Conservation (phyloP, 1,140 invertebrate genomes). For the Bombus confusus region DNA sequence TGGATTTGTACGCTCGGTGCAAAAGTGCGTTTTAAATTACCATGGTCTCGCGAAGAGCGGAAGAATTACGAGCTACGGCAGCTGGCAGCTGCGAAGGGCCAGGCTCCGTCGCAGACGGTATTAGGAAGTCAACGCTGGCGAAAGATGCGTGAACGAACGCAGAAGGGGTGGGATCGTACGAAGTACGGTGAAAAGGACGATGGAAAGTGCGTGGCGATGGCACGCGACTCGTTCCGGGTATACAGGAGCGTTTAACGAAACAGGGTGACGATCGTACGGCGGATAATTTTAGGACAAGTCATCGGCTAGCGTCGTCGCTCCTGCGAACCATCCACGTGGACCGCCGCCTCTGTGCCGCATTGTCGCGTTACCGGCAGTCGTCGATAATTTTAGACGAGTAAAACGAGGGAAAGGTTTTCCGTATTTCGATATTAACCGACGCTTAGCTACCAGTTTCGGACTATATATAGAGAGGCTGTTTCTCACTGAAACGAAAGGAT, state of each 20-base stretch:
- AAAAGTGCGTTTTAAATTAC: too few relatives aligned
- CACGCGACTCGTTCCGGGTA: conserved; percentile 38
- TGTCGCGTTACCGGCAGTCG: conserved; percentile 50
- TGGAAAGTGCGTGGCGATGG: conserved; percentile 15
- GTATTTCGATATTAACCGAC: conserved; percentile 5
- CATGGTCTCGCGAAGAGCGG: conserved; percentile 28
- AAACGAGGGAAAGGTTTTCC: conserved; percentile 43
- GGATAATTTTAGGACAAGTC: conserved; percentile 61
- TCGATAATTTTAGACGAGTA: conserved; percentile 71
- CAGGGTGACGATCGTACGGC: conserved; percentile 36
- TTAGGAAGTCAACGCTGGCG: conserved; percentile 14
- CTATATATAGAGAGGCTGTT: neutral
- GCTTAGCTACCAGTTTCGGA: neutral
- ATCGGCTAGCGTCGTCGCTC: neutral
- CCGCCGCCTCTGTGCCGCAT: conserved; percentile 42
- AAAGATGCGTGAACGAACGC: conserved; percentile 20
- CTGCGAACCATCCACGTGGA: conserved; percentile 66
- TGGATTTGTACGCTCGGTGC: too few relatives aligned
- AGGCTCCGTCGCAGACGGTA: conserved; percentile 5
- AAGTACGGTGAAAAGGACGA: neutral
- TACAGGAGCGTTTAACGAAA: conserved; percentile 10
- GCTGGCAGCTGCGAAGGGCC: conserved; percentile 52
- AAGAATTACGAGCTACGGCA: conserved; percentile 54
- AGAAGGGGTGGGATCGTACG: neutral
- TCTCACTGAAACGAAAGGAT: neutral